Evolutionary conservation across 92 coral and sea anemone genomes (phyloP), one percentile per base, ranked within the genome.

Genomic region (Heliopora coerulea): DNA sequence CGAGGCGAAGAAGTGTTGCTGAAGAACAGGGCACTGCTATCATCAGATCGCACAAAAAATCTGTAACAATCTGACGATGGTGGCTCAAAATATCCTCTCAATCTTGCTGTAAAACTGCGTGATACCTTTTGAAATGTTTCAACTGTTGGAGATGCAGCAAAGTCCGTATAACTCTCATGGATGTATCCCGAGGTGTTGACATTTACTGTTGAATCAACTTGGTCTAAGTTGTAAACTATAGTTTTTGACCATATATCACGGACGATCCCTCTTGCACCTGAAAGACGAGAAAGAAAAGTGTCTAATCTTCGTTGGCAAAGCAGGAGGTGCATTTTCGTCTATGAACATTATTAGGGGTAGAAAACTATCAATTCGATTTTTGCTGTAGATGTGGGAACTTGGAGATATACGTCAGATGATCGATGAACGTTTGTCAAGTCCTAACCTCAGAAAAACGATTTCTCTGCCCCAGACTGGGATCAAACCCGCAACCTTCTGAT

Each of bases 41-140:
- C 95, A 54, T 88, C 91, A 13, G 93, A 89, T 24, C 68, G 80
- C 56, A 88, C 75, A 52, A 56, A 82, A 54, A 91, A 88, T 48
- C 86, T 83, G 78, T 91, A 91, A 61, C 80, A 79, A 29, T 88
- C 89, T 67, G 86, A 86, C 13, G 91, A 86, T 61, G 95, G 97
- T 14, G 97, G 87, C 17, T 87, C 87, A 44, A 91, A 91, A 73
- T 83, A 88, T 6, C 91, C 95, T 39, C 91, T 80, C 33, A 86
- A 42, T 40, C 95, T 73, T 17, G 84, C 86, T 65, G 35, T 40
- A 24, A 70, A 28, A 10, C 63, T 52, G 29, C 10, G 3, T 18
- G 20, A 20, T 20, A 18, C 10, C 54, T 70, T 70, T 9, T 17
- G 31, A 37, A 52, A 67, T 67, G 58, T 14, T 21, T 56, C 29